These are phyloP conservation scores for Eupeodes corollae DNA, from an alignment of 1,140 invertebrate genomes.

Conservation along the genomic window DNA sequence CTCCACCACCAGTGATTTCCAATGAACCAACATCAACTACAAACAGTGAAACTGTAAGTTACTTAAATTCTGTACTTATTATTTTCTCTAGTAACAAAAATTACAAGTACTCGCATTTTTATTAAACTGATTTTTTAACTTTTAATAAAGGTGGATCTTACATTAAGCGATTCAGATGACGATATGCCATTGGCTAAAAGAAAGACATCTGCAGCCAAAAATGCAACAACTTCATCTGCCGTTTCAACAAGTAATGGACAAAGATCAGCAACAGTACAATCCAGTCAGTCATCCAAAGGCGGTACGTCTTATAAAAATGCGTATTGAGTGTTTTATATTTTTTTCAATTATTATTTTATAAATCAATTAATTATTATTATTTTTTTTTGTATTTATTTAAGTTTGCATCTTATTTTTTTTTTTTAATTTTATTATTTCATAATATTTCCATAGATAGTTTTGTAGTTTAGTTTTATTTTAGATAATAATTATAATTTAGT, in stretches of 20 bases:
- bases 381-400: too few species aligned
- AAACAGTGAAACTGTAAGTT: constrained; percentile 32
- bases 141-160: constrained; percentile 33
- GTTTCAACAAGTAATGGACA: constrained; percentile 26
- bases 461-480: too few species aligned
- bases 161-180: constrained; percentile 38
- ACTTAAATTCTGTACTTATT: constrained; percentile 1
- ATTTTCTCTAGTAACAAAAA: background rate
- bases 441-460: too few species aligned
- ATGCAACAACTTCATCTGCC: constrained; percentile 10
- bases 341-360: constrained; percentile 11
- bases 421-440: too few species aligned
- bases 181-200: constrained; percentile 37
- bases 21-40: constrained; percentile 35
- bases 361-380: background rate
- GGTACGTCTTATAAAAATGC: constrained; percentile 36
- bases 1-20: constrained; percentile 14
- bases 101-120: background rate
- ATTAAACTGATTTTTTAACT: background rate
- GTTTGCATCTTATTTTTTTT: too few species aligned
- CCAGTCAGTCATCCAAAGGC: constrained; percentile 26
- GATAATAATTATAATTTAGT: too few species aligned
- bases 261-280: constrained; percentile 22
- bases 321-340: constrained; percentile 18
- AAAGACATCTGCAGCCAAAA: constrained; percentile 25